These are phyloP conservation scores for Bergia puertoricense DNA, from an alignment of 92 coral and sea anemone genomes.

Conservation along the genomic window DNA sequence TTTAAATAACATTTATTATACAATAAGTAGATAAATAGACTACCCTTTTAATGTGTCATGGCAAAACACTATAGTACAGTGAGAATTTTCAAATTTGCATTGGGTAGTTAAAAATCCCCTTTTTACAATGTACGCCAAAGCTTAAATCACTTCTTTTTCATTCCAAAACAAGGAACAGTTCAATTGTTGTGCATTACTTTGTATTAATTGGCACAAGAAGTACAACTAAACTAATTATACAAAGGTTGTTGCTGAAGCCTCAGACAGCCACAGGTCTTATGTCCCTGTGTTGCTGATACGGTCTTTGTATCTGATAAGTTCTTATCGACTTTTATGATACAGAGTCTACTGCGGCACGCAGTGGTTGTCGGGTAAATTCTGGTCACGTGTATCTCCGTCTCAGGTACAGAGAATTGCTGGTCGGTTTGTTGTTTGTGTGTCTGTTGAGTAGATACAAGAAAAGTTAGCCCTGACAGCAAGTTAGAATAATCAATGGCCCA, in stretches of 20 bases:
- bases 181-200: conserved; percentile 6
- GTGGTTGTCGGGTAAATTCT: conserved; percentile 32
- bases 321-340: conserved; percentile 47
- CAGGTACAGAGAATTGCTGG: conserved; percentile 20
- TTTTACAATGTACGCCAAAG: conserved; percentile 30
- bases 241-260: conserved; percentile 3
- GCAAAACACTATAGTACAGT: conserved; percentile 30
- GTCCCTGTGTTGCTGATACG: conserved; percentile 8
- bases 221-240: conserved; percentile 2
- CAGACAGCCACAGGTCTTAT: background rate
- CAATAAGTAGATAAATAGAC: conserved; percentile 1
- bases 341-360: conserved; percentile 39
- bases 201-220: background rate
- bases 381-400: conserved; percentile 14
- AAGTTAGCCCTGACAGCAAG: background rate
- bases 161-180: conserved; percentile 1
- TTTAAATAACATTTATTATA: conserved; percentile 23
- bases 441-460: conserved; percentile 19
- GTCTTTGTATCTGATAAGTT: conserved; percentile 41
- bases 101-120: conserved; percentile 39
- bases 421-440: conserved; percentile 3
- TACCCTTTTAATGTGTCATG: background rate
- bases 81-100: conserved; percentile 17
- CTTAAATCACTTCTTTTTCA: conserved; percentile 1
- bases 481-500: no score